Evolutionary conservation across 2,113 vertebrate species (phyloP), one percentile per base, ranked within the genome.

Genomic region (Leptosomus discolor): DNA sequence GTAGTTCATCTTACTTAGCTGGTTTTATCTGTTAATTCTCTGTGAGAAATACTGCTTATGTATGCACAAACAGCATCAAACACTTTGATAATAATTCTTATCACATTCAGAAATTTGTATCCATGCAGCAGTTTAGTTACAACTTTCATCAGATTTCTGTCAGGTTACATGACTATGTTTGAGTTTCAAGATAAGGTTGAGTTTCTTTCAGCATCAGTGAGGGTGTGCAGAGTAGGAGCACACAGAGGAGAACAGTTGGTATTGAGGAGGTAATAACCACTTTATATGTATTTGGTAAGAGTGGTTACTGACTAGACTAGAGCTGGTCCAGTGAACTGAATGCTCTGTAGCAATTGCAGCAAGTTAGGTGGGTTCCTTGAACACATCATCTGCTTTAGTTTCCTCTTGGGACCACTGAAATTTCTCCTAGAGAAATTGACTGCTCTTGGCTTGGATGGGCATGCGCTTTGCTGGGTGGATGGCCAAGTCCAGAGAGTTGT

Each of bases 311-410:
- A 61, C 15, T n/a, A 15, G 37, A 32, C 27, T 64, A n/a, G 41
- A 68, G 30, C 5, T 69, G 37, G 8, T 81, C 54, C 29, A 15
- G 37, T 75, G 64, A 81, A 57, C 29, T 75, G 50, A 54, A 50
- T 45, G 7, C 3, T 48, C 37, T 76, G 74, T 23, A 69, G 26
- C 20, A 69, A 10, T 83, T 75, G 22, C n/a, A 46, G 51, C 21
- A 48, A 30, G 16, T 23, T 91, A 64, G 14, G 15, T 68, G 20
- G 4, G 5, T 79, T 92, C 34, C 54, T 79, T 65, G 24, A 69
- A 36, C 12, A 30, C 0, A 0, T 58, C 6, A 32, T 12, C 9
- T 81, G 11, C 70, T 68, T 83, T 58, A 39, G 30, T 85, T 85
- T 70, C 34, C 37, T 83, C 30, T 77, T 2, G 3, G 58, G n/a